Base-by-base conservation (phyloP, 2,888 invertebrate species). In the Gari tellinella region DNA sequence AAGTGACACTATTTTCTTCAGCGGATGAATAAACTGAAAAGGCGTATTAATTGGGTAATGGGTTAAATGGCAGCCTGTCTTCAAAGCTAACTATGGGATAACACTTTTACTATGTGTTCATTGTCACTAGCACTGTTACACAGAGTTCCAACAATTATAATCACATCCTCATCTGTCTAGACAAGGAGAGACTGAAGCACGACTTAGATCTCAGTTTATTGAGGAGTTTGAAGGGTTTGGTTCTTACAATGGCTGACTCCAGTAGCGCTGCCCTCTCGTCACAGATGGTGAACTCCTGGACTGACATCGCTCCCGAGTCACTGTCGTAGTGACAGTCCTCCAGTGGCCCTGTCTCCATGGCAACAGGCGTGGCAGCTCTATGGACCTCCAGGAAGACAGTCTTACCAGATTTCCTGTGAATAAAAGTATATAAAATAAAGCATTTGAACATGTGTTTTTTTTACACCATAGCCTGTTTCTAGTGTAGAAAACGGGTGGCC, bases 171-270 rank as follows among this genome's bases (percentile, higher is more conserved):
- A 69, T 60, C 48, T 64, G 48, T 38, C 77, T 37, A 23, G 72
- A 68, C 4, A 52, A 38, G 57, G 69, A 67, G 43, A 73, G 60
- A 60, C 69, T 69, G 49, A 73, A 78, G 23, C 66, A 69, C 17
- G 69, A 62, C 31, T 60, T 58, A 23, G 78, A 58, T 55, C 65
- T 25, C 12, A 73, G 60, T 60, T 63, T 69, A 26, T 65, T 45
- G 23, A 78, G 67, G 21, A 73, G 45, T 43, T 63, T 56, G 63
- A 78, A 78, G 48, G 78, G 78, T 53, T 73, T 78, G 45, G 70
- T 70, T 68, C 73, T 73, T 73, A 78, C 70, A 64, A 73, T 63
- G 69, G 65, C 65, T 14, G 63, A 52, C 43, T 70, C 65, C 26
- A 78, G 41, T 23, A 78, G 70, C 0, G 66, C 67, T 14, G 78